These are phyloP conservation scores for Taxidea taxus DNA, from an alignment of 2,113 vertebrate species.

Conservation along the genomic window DNA sequence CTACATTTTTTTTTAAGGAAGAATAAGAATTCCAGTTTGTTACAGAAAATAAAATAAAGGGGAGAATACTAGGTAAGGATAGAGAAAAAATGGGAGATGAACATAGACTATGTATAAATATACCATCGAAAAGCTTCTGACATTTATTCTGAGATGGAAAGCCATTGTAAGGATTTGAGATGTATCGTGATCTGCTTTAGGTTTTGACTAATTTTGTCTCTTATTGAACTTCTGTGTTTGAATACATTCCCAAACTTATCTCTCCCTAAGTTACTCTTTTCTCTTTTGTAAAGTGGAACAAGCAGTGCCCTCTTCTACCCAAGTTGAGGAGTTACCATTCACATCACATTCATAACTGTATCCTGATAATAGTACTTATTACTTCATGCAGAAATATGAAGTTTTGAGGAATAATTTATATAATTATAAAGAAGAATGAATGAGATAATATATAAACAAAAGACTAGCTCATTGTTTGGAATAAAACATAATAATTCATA, in stretches of 20 bases:
- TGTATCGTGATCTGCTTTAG: background rate
- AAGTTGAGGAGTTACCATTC: background rate
- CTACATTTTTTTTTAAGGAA: background rate
- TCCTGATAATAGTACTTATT: background rate
- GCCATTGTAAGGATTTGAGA: background rate
- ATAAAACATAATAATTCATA: background rate
- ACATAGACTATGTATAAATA: background rate
- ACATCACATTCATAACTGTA: background rate
- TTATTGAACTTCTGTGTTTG: background rate
- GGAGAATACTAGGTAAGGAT: background rate
- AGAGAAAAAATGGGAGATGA: background rate
- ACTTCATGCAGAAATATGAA: background rate
- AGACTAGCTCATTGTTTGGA: background rate
- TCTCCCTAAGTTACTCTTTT: background rate
- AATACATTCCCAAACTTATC: background rate
- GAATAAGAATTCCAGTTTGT: background rate
- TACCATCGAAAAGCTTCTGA: background rate
- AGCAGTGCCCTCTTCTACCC: background rate
- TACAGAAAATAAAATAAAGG: background rate
- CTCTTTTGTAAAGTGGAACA: background rate
- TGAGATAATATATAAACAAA: background rate
- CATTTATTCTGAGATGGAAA: background rate
- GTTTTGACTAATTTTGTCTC: background rate
- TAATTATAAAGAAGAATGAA: background rate
- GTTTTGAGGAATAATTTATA: background rate